These are phyloP conservation scores for Cryptocheilus praepositus DNA, from an alignment of 2,888 invertebrate genomes.

Conservation along the genomic window DNA sequence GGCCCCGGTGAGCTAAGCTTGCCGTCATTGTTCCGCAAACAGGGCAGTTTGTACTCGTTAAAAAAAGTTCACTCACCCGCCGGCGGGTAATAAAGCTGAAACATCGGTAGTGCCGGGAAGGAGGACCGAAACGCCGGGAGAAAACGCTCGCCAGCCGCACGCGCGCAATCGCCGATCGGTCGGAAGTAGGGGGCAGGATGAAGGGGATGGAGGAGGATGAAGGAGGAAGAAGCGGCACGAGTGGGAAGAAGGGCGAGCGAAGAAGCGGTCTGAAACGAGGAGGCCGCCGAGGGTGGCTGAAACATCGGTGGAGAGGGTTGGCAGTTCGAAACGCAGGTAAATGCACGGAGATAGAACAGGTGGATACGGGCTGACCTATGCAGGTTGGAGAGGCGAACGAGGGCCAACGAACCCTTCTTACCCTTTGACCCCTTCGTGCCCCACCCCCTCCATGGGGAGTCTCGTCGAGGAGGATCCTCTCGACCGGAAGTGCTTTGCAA, in stretches of 20 bases:
- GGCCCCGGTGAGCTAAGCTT: too few relatives aligned
- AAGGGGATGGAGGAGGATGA: neutral
- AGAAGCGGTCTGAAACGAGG: neutral
- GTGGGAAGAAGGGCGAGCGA: neutral
- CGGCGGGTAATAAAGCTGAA: too few relatives aligned
- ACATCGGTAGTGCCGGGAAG: too few relatives aligned
- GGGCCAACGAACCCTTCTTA: slow-evolving; percentile 66
- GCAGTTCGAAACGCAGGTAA: neutral
- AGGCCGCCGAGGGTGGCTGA: slow-evolving; percentile 13
- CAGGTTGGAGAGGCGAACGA: slow-evolving; percentile 46
- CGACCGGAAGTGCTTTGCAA: slow-evolving; percentile 59
- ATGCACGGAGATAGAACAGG: slow-evolving; percentile 38
- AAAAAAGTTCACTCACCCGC: too few relatives aligned
- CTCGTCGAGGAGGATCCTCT: slow-evolving; percentile 51
- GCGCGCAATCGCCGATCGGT: neutral
- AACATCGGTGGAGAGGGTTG: slow-evolving; percentile 7
- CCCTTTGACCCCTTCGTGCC: slow-evolving; percentile 57
- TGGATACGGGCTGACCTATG: slow-evolving; percentile 39
- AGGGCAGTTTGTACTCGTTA: too few relatives aligned
- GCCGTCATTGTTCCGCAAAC: too few relatives aligned
- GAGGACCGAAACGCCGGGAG: too few relatives aligned
- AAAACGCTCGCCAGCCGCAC: too few relatives aligned
- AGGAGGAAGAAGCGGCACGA: slow-evolving; percentile 6
- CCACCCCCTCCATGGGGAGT: slow-evolving; percentile 26
- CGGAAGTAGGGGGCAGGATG: neutral